Base-by-base conservation (phyloP, 2,888 invertebrate species). In the Spicauda simplicius region DNA sequence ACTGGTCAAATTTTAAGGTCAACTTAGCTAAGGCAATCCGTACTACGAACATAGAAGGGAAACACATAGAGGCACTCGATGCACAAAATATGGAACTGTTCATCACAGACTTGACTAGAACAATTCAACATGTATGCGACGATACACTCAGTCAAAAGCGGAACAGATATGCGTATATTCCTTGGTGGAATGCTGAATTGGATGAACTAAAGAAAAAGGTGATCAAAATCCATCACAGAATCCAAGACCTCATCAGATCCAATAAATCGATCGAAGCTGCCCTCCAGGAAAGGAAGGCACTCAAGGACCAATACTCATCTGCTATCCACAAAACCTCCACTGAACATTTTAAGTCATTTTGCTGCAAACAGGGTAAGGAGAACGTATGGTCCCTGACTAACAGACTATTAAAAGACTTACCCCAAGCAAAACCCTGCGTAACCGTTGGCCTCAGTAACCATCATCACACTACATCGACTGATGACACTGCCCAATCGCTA, bases 341-440 rank as follows among this genome's bases (percentile, higher is more conserved):
- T 10, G 18, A 56, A 0, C 37, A 56, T 18, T 57, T 56, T 18
- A 8, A 33, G 0, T 0, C 33, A 16, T 56, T 37, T n/a, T 56
- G 56, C 33, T 37, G 11, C 14, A 2, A 5, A 18, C 57, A 57
- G 6, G 57, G 41, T 0, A 56, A 56, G 8, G 56, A 56, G 4
- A 56, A 56, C 16, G 56, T 56, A 0, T 56, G 56, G 56, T 56
- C 56, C 0, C 18, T 56, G 0, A 56, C 54, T 2, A 55, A 55
- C 30, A 30, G 30, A 30, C 54, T 55, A 0, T n/a, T 55, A 16
- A 55, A 55, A 30, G 4, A 30, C 10, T 0, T 25, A 0, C 54
- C 54, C 1, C 54, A 55, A 55, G 8, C 54, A 7, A 55, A 55
- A 5, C n/a, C 54, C 12, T 30, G 30, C 4, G 4, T 30, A 2